A percentile compares a stretch with the other conserved stretches of the same genome.
Conservation (phyloP, 2,888 invertebrate genomes). For the Brachyopa scutellaris region DNA sequence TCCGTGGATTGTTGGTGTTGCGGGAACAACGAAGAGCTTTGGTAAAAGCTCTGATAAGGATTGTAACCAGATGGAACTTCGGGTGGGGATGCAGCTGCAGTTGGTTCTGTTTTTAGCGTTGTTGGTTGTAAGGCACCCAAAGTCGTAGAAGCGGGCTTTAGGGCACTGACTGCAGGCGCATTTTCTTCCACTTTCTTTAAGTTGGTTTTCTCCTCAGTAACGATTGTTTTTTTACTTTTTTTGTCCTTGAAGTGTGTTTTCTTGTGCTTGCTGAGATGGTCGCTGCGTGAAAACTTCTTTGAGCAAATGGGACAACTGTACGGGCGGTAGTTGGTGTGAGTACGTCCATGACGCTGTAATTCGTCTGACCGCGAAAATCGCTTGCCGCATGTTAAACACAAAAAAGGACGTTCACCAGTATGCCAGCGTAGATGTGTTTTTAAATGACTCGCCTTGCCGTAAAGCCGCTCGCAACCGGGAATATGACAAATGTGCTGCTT, state of each 20-base stretch:
- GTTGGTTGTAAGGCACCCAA: slow-evolving; percentile 28
- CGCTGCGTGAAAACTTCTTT: slow-evolving; percentile 95
- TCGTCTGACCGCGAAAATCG: slow-evolving; percentile 96
- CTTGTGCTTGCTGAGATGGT: slow-evolving; percentile 95
- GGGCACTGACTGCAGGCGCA: slow-evolving; percentile 28
- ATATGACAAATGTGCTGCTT: slow-evolving; percentile 93
- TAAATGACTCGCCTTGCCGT: slow-evolving; percentile 96
- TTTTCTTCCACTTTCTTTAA: slow-evolving; percentile 62
- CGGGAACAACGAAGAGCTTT: slow-evolving; percentile 47
- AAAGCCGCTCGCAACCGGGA: slow-evolving; percentile 93
- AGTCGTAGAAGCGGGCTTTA: slow-evolving; percentile 37
- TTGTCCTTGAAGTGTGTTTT: slow-evolving; percentile 88
- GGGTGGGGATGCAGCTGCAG: slow-evolving; percentile 16
- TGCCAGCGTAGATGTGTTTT: slow-evolving; percentile 97
- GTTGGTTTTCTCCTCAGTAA: slow-evolving; percentile 77
- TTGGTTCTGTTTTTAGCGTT: slow-evolving; percentile 43
- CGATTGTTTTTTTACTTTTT: slow-evolving; percentile 79
- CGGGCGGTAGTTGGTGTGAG: slow-evolving; percentile 94
- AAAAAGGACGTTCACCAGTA: slow-evolving; percentile 94
- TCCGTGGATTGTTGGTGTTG: slow-evolving; percentile 62
- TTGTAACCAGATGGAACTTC: slow-evolving; percentile 62
- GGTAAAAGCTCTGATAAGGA: slow-evolving; percentile 61
- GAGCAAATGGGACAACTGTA: slow-evolving; percentile 93
- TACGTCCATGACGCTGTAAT: slow-evolving; percentile 92
- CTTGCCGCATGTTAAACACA: slow-evolving; percentile 94